Evolutionary conservation across 2,797 vertebrate genomes (phyloP).

Genomic region (Eupleurogrammus muticus): DNA sequence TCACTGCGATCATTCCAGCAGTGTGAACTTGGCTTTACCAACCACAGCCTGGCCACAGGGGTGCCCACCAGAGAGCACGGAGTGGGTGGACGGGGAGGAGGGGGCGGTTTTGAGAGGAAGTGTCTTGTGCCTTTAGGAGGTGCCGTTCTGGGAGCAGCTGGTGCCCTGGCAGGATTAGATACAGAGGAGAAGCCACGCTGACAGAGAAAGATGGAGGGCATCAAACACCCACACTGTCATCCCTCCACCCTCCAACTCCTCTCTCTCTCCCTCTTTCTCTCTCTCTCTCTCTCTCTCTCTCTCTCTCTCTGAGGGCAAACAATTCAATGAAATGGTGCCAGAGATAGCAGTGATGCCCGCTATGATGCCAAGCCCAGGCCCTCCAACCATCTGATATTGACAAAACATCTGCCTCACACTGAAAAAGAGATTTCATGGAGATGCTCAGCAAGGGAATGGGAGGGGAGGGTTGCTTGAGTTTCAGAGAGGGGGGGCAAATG

Average conservation of each 20-base stretch:
- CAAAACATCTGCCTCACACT: constrained; percentile 42
- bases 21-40: constrained; percentile 60
- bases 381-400: constrained; percentile 64
- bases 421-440: constrained; percentile 49
- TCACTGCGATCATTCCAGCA: constrained; percentile 67
- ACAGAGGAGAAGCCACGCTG: constrained; percentile 61
- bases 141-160: constrained; percentile 68
- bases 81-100: neutral
- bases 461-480: constrained; percentile 1
- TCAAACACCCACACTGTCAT: constrained; percentile 62
- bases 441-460: constrained; percentile 23
- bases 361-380: constrained; percentile 56
- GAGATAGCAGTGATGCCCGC: constrained; percentile 53
- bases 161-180: constrained; percentile 68
- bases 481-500: neutral
- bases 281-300: constrained; percentile 5
- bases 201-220: constrained; percentile 72
- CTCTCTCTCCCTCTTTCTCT: constrained; percentile 20
- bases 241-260: constrained; percentile 21
- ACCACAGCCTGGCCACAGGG: constrained; percentile 54
- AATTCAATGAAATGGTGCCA: constrained; percentile 66
- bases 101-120: constrained; percentile 48
- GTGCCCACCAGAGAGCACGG: constrained; percentile 28
- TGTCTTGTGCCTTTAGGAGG: constrained; percentile 62
- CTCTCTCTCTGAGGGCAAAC: constrained; percentile 52